Base-by-base conservation (phyloP, 2,797 vertebrate genomes). In the Enteromius viviparus region DNA sequence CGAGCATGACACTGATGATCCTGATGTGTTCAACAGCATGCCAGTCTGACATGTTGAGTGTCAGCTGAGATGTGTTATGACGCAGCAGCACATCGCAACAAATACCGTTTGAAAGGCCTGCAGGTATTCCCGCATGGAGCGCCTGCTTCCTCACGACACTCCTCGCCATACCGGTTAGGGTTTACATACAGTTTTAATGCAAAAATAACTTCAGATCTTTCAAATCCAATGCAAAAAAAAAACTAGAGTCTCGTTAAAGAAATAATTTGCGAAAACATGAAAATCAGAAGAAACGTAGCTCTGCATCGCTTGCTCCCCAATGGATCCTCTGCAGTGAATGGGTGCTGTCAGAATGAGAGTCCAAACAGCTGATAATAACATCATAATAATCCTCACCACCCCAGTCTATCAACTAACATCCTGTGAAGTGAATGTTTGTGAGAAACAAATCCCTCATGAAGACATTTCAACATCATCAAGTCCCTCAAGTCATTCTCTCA, bases 11-110 rank as follows among this genome's bases (percentile, higher is more conserved):
- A 75, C 26, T 26, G 40, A 80, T 12, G 47, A 55, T n/a, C 32
- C 74, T 86, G 60, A 5, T 70, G 62, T 34, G 80, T 69, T 84
- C 85, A 83, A 66, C 17, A 65, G 12, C 55, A 75, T 34, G 87
- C 89, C 45, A 26, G 88, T 89, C 19, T 2, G 89, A 51, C 90
- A 78, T 14, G 89, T 91, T 91, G 45, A 60, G 84, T 72, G 70
- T 89, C 88, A 87, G 21, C 58, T 84, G 82, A 83, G 49, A 45
- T 0, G 37, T 86, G 84, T 71, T 21, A 9, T 88, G 85, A 55
- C 2, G 0, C 34, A 47, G 9, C 4, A 1, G 1, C 23, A 15
- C 58, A 45, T 29, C 3, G 21, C 19, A 58, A 23, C 51, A 29
- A 29, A 53, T 55, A 55, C 19, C 0, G 0, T 69, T 70, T 32